Conservation (phyloP, 2,797 vertebrate species). For the Alectoris magna region DNA sequence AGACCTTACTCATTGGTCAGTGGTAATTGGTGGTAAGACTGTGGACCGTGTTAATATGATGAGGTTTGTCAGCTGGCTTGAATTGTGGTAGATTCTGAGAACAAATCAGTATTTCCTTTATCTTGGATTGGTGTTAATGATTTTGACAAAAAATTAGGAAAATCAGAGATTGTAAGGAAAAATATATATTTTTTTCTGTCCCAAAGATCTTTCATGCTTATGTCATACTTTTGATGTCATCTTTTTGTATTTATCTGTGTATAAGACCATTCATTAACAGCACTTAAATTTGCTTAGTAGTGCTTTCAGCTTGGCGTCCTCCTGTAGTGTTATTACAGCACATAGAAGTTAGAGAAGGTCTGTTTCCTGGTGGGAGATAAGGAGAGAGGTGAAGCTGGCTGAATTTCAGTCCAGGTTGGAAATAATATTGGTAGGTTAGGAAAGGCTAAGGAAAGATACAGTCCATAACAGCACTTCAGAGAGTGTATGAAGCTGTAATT, state of each 20-base stretch:
- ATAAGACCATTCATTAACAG: neutral
- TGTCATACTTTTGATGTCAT: neutral
- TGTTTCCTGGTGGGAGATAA: neutral
- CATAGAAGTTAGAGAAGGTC: neutral
- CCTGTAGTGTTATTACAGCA: neutral
- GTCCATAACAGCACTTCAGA: neutral
- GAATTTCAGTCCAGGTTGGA: neutral
- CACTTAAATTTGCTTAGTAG: neutral
- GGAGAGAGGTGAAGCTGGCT: neutral
- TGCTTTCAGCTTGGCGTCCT: neutral
- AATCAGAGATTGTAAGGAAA: neutral
- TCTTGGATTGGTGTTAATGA: neutral
- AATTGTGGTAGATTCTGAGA: neutral
- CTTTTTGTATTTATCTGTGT: neutral
- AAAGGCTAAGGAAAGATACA: neutral
- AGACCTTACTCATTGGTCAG: accelerated
- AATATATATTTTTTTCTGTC: neutral
- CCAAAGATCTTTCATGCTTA: neutral
- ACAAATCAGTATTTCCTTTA: neutral
- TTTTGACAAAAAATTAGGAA: neutral
- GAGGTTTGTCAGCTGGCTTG: neutral
- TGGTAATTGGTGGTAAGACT: neutral
- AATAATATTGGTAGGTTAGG: neutral
- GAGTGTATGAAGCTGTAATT: neutral
- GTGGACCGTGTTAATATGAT: neutral